Conservation (phyloP, 2,113 vertebrate species). For the Trinectes maculatus region DNA sequence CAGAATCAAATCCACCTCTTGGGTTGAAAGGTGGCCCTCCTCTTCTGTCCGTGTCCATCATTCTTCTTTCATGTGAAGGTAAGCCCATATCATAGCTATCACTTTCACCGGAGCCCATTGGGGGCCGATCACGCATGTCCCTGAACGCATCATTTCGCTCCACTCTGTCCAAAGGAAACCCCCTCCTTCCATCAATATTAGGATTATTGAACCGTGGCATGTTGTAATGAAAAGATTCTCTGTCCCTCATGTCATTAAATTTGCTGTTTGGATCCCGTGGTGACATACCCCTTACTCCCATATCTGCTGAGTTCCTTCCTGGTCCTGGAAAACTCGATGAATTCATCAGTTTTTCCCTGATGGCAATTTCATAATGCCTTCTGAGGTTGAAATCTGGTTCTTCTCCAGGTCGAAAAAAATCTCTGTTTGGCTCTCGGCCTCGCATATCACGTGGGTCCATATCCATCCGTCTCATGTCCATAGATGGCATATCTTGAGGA, state of each 20-base stretch:
- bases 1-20: slow-evolving; percentile 81
- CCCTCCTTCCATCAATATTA: slow-evolving; percentile 75
- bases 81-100: slow-evolving; percentile 75
- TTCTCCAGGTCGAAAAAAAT: slow-evolving; percentile 85
- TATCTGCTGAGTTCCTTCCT: slow-evolving; percentile 68
- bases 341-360: slow-evolving; percentile 87
- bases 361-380: slow-evolving; percentile 84
- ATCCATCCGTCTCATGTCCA: slow-evolving; percentile 90
- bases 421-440: slow-evolving; percentile 85
- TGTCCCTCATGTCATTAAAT: slow-evolving; percentile 87
- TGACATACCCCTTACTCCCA: slow-evolving; percentile 76
- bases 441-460: slow-evolving; percentile 88
- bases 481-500: slow-evolving; percentile 83
- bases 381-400: slow-evolving; percentile 85
- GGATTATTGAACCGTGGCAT: slow-evolving; percentile 84
- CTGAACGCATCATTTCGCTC: slow-evolving; percentile 75
- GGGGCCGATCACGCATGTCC: slow-evolving; percentile 72
- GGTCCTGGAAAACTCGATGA: slow-evolving; percentile 86
- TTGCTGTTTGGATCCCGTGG: slow-evolving; percentile 73
- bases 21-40: slow-evolving; percentile 80
- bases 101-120: slow-evolving; percentile 56
- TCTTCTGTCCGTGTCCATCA: slow-evolving; percentile 89
- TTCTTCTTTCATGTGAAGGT: slow-evolving; percentile 81
- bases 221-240: slow-evolving; percentile 84
- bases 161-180: slow-evolving; percentile 71